Conservation (phyloP, 2,113 vertebrate species). For the Delphinapterus leucas region DNA sequence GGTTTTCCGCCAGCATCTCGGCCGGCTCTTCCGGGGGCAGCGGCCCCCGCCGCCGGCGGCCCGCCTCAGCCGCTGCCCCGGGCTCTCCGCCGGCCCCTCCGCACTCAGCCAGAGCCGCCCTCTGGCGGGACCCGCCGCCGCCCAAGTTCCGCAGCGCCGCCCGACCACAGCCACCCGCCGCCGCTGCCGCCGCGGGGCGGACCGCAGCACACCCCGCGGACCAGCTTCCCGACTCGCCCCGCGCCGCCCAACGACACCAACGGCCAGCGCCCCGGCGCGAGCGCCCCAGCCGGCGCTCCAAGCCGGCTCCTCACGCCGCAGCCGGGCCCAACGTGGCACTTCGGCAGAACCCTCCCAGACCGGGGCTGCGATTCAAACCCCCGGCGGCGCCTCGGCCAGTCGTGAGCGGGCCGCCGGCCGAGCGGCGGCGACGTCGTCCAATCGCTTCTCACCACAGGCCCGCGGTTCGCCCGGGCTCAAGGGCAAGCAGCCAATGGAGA, state of each 20-base stretch:
- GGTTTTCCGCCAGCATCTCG: conserved; percentile 91
- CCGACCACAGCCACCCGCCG: not conserved
- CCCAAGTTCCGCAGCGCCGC: not conserved
- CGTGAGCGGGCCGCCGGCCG: not conserved
- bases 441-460: fast-evolving
- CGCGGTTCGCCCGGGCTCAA: not conserved
- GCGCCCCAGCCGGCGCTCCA: not conserved
- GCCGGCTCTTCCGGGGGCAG: not conserved
- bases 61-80: conserved; percentile 51
- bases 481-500: conserved; percentile 26
- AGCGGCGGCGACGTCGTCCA: fast-evolving
- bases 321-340: conserved; percentile 77
- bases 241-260: not conserved
- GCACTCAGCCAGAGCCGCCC: conserved; percentile 73
- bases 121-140: conserved; percentile 43
- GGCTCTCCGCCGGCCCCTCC: conserved; percentile 40
- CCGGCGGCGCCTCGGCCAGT: conserved; percentile 73
- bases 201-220: not conserved
- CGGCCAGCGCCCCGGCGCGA: not conserved
- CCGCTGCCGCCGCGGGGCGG: not conserved
- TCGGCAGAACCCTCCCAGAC: conserved; percentile 54
- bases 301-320: not conserved
- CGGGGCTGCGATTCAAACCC: conserved; percentile 63
- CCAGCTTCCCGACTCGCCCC: not conserved
- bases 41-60: not conserved